Conservation (phyloP, 2,797 vertebrate genomes). For the Neosilurus mollespiculum region DNA sequence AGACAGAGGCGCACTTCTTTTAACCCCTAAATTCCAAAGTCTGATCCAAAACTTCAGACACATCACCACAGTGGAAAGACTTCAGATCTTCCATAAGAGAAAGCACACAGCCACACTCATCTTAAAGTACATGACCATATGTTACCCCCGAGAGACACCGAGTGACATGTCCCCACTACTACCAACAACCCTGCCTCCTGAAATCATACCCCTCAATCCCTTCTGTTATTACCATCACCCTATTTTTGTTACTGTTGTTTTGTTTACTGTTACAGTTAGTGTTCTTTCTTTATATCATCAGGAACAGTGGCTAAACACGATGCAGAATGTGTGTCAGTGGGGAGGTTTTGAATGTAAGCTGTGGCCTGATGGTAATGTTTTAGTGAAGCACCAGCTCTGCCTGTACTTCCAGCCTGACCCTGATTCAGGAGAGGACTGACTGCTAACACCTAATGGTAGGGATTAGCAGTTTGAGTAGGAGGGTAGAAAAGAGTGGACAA, state of each 20-base stretch:
- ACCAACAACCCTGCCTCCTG: background rate
- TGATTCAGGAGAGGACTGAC: constrained; percentile 39
- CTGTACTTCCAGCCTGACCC: constrained; percentile 60
- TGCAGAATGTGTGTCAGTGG: constrained; percentile 46
- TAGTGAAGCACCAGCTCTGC: constrained; percentile 69
- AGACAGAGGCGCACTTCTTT: constrained; percentile 3
- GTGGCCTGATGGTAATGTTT: constrained; percentile 36
- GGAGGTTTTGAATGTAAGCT: constrained; percentile 26
- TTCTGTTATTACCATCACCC: background rate
- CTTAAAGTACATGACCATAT: constrained; percentile 18
- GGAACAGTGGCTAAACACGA: constrained; percentile 27
- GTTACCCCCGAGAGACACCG: background rate
- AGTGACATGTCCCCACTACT: background rate
- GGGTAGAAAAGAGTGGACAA: constrained; percentile 5
- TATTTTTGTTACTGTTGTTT: background rate
- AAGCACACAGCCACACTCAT: background rate
- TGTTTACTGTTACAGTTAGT: background rate
- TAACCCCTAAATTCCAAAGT: constrained; percentile 39
- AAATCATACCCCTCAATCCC: background rate
- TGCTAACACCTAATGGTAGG: constrained; percentile 53
- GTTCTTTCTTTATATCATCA: background rate
- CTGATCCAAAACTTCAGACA: constrained; percentile 19
- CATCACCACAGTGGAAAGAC: constrained; percentile 7
- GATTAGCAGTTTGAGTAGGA: constrained; percentile 51
- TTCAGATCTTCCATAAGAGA: constrained; percentile 19